Percentiles rank a stretch among this genome's conserved stretches.
Evolutionary conservation across 1,140 invertebrate genomes (phyloP).

Genomic region (Macrobrachium nipponense): DNA sequence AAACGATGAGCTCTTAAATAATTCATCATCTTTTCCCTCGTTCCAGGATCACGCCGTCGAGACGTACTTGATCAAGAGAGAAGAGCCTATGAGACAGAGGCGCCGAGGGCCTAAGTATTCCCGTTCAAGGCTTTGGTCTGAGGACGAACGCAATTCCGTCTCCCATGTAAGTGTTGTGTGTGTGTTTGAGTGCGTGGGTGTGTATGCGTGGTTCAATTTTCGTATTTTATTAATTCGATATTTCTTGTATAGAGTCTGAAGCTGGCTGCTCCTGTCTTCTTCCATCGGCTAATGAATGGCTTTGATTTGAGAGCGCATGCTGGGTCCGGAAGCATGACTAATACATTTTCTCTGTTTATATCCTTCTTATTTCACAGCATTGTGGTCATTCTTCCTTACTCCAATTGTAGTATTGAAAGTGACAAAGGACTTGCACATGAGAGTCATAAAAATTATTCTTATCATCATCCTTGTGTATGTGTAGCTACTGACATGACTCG

Average conservation of each 20-base stretch:
- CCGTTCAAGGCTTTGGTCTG: slow-evolving; percentile 72
- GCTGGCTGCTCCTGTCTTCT: no score
- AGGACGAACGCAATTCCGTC: slow-evolving; percentile 67
- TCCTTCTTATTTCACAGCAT: no score
- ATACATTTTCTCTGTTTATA: no score
- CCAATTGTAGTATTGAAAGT: no score
- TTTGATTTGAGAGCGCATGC: no score
- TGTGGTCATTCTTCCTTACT: no score
- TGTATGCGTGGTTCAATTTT: neutral
- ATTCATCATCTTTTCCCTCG: slow-evolving; percentile 55
- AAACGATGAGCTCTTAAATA: neutral
- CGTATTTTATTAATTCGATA: neutral
- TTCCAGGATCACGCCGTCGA: slow-evolving; percentile 83
- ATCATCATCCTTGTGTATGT: no score
- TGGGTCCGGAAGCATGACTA: no score
- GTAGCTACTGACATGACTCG: no score
- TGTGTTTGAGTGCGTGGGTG: neutral
- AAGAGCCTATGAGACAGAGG: slow-evolving; percentile 78
- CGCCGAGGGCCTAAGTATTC: slow-evolving; percentile 67
- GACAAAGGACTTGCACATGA: no score
- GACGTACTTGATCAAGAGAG: slow-evolving; percentile 91
- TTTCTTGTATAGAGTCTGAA: neutral
- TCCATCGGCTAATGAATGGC: no score
- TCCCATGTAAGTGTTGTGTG: slow-evolving; percentile 16
- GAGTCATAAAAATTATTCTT: no score